Evolutionary conservation across 2,113 vertebrate genomes (phyloP).

Genomic region (Chaetura pelagica): DNA sequence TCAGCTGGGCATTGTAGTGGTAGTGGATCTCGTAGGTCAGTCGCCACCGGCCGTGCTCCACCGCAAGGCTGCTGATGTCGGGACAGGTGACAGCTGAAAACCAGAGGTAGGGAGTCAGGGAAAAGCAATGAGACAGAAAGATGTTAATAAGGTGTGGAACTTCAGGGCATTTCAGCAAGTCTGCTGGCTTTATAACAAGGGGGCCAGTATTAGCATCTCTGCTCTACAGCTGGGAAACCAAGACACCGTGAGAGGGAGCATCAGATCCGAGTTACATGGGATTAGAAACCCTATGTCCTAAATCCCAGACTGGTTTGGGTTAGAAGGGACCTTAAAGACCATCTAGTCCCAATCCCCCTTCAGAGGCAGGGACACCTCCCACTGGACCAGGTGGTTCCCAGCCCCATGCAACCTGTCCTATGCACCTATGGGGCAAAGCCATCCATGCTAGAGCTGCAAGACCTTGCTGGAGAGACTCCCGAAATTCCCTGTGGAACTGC

Average conservation of each 20-base stretch:
- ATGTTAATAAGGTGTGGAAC: background rate
- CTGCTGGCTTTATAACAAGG: background rate
- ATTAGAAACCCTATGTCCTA: background rate
- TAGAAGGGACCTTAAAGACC: too few relatives aligned
- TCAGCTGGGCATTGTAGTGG: constrained; percentile 92
- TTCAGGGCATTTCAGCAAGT: background rate
- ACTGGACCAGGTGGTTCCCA: too few relatives aligned
- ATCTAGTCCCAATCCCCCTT: too few relatives aligned
- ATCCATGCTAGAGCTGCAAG: background rate
- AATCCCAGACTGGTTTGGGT: too few relatives aligned
- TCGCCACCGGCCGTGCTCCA: constrained; percentile 94
- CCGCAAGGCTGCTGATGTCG: constrained; percentile 86
- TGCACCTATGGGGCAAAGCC: background rate
- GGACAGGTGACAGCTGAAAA: constrained; percentile 89
- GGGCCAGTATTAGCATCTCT: background rate
- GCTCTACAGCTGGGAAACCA: background rate
- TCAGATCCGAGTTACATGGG: background rate
- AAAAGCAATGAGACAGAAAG: background rate
- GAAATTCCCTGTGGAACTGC: rapidly evolving
- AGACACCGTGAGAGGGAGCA: background rate
- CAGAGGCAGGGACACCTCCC: too few relatives aligned
- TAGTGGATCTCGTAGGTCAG: constrained; percentile 92
- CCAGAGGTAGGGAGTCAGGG: background rate
- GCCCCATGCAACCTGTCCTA: background rate
- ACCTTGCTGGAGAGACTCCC: too few relatives aligned